A percentile compares a stretch with the other conserved stretches of the same genome.
These are phyloP conservation scores for Anarrhichthys ocellatus DNA, from an alignment of 2,113 vertebrate genomes.

Conservation along the genomic window DNA sequence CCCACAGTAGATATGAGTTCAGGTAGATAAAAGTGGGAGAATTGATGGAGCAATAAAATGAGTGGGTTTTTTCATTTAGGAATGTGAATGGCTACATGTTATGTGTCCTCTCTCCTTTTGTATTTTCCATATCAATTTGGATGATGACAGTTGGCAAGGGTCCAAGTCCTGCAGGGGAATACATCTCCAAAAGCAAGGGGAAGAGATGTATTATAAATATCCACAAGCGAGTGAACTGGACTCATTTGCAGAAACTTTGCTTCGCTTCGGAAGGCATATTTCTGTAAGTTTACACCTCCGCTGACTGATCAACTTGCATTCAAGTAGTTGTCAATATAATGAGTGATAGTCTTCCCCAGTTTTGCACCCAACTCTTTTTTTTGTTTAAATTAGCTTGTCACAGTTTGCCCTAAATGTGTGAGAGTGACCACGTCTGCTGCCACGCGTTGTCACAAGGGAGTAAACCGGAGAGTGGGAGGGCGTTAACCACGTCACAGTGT, in stretches of 20 bases:
- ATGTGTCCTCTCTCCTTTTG: neutral
- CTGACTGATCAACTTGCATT: conserved; percentile 14
- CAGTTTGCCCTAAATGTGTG: conserved; percentile 57
- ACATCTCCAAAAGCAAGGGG: neutral
- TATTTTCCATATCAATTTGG: conserved; percentile 18
- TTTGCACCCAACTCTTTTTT: conserved; percentile 30
- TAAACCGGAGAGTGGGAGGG: conserved; percentile 67
- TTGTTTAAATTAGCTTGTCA: conserved; percentile 37
- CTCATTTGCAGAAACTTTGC: neutral
- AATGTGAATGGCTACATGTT: neutral
- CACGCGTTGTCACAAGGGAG: conserved; percentile 76
- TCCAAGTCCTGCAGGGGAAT: conserved; percentile 8
- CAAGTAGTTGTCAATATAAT: conserved; percentile 2
- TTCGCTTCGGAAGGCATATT: neutral
- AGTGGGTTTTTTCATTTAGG: neutral
- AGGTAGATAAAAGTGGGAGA: conserved; percentile 11
- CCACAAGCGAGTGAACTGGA: neutral
- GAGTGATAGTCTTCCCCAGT: neutral
- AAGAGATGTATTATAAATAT: neutral
- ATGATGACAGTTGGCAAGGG: neutral
- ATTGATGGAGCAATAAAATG: conserved; percentile 7
- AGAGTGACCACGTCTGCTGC: conserved; percentile 65
- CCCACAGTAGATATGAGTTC: conserved; percentile 12
- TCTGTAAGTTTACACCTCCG: neutral
- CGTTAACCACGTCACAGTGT: conserved; percentile 64